A percentile compares a stretch with the other conserved stretches of the same genome.
phyloP scores from a whole-genome alignment of 2,113 vertebrate genomes.

The Scalopus aquaticus region DNA sequence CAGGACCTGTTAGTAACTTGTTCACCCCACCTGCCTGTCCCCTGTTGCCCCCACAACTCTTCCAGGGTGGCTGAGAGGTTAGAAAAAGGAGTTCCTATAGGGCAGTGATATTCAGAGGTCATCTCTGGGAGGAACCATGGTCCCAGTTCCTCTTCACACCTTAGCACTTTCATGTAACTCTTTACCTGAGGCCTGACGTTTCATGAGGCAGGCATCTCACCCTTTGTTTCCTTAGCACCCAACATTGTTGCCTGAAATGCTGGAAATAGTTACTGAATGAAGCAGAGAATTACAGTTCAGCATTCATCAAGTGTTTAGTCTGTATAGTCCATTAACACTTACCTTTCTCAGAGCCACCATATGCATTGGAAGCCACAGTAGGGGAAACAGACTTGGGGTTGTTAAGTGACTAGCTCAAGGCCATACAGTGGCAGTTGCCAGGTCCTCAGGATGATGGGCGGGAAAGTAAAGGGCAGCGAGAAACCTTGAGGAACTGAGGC shows the following conservation, averaged over 20 bases:
- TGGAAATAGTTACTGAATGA: background rate
- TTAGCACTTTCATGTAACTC: background rate
- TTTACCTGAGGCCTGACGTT: background rate
- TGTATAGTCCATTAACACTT: background rate
- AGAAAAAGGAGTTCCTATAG: background rate
- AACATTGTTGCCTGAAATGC: background rate
- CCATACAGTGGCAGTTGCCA: background rate
- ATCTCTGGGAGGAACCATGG: background rate
- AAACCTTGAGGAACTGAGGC: background rate
- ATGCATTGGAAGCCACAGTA: background rate
- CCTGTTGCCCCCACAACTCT: background rate
- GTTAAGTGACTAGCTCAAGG: background rate
- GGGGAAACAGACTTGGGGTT: background rate
- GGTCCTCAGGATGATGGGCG: background rate
- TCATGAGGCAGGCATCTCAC: background rate
- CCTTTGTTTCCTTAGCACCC: background rate
- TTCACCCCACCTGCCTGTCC: background rate
- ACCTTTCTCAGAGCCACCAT: background rate
- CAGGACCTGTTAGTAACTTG: background rate
- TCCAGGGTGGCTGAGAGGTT: background rate
- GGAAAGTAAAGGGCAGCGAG: background rate
- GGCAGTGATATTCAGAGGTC: background rate
- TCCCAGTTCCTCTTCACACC: background rate
- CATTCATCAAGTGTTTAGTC: background rate
- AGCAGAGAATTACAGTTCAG: conserved; percentile 18